phyloP scores from a whole-genome alignment of 2,113 vertebrate genomes.

The Catagonus wagneri region DNA sequence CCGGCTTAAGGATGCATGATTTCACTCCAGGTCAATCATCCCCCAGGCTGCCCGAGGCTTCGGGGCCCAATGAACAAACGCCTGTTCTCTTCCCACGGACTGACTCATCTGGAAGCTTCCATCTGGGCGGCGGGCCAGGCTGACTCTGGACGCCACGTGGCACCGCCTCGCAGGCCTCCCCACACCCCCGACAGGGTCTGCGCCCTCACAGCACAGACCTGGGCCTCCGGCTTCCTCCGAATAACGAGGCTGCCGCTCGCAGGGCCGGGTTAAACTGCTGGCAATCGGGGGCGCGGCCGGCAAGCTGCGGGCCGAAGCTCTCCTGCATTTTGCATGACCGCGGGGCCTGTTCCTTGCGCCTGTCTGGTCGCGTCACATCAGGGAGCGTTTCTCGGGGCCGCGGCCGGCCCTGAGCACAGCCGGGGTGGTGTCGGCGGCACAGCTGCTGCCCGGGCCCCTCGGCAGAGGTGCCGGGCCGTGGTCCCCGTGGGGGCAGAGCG shows the following conservation, averaged over 20 bases:
- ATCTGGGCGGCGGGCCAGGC: neutral
- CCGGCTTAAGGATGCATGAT: slow-evolving; percentile 49
- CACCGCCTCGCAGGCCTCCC: rapidly evolving
- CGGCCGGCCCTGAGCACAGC: slow-evolving; percentile 90
- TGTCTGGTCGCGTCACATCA: slow-evolving; percentile 97
- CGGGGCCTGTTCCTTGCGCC: slow-evolving; percentile 93
- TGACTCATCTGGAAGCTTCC: slow-evolving; percentile 56
- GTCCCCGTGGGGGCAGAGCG: neutral
- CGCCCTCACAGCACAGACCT: neutral
- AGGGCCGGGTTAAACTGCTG: neutral
- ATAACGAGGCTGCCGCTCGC: rapidly evolving
- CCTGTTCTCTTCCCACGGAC: slow-evolving; percentile 72
- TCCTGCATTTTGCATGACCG: slow-evolving; percentile 97
- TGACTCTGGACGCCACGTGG: neutral
- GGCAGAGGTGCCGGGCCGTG: neutral
- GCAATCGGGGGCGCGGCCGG: rapidly evolving
- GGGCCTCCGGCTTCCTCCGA: neutral
- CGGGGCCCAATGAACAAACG: neutral
- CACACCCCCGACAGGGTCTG: rapidly evolving
- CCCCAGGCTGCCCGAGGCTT: slow-evolving; percentile 57
- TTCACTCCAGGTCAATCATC: slow-evolving; percentile 63
- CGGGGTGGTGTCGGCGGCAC: slow-evolving; percentile 85
- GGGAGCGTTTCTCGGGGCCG: slow-evolving; percentile 90
- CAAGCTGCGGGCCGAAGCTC: slow-evolving; percentile 88
- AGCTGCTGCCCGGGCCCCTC: slow-evolving; percentile 82